Base-by-base conservation (phyloP, 2,888 invertebrate genomes). In the Lepidonotus clava region DNA sequence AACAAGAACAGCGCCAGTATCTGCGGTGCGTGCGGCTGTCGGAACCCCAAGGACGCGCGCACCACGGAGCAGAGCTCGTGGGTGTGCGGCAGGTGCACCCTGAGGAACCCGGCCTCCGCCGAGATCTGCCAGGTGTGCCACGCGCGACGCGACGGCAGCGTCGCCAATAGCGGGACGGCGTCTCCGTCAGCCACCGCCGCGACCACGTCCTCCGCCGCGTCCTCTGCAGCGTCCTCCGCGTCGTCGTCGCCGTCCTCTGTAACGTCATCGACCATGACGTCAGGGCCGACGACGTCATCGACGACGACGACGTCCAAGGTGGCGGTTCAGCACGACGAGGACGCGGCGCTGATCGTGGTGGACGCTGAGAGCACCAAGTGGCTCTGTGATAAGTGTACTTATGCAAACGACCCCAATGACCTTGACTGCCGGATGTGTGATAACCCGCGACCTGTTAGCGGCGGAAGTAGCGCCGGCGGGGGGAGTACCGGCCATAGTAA, bases 61-160 rank as follows among this genome's bases (percentile, higher is more conserved):
- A 24, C 80, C 28, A 80, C 80, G 1, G 80, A 80, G 28, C 80
- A 24, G n/a, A 83, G 40, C 28, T 21, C 51, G 11, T 98, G 98
- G 98, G 96, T 97, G 21, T 98, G 98, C 93, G 96, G 96, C 89
- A 97, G 97, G 90, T 98, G 98, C 93, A 98, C 98, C 0, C 95
- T 98, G 87, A 96, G 97, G 36, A 98, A 98, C 94, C 96, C 96
- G 28, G 95, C 95, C 0, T 95, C 95, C 34, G 96, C 96, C 0
- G 95, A 96, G 87, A 96, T 96, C 0, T 98, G 98, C 93, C 96
- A 97, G 18, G 97, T 97, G 0, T 98, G 98, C 93, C 97, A 97
- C 61, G 97, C 88, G 71, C 71, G 21, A 4, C 28, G 76, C 28
- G 80, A 80, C 32, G 80, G 46, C 8, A 18, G 36, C 36, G n/a